Evolutionary conservation across 2,888 invertebrate species (phyloP).

Genomic region (Rapana venosa): DNA sequence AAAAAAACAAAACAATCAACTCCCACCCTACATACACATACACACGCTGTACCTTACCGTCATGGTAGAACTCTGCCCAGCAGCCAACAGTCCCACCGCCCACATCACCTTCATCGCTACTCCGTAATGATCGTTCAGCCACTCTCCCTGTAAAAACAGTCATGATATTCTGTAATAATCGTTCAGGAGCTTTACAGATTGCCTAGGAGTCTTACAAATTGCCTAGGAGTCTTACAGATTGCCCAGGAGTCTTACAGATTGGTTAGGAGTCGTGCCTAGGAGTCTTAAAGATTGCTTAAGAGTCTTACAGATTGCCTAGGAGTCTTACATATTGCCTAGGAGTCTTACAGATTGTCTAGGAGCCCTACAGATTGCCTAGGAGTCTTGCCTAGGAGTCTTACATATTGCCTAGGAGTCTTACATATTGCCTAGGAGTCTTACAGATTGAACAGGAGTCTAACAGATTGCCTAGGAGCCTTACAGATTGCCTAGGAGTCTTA

Average conservation of each 20-base stretch:
- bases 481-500: slow-evolving; percentile 51
- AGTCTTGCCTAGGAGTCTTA: too few relatives aligned
- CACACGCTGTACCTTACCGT: slow-evolving; percentile 78
- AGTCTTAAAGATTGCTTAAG: too few relatives aligned
- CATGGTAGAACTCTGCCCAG: slow-evolving; percentile 89
- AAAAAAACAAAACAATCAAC: too few relatives aligned
- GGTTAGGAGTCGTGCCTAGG: slow-evolving; percentile 53
- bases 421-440: slow-evolving; percentile 51
- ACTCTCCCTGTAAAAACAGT: slow-evolving; percentile 57
- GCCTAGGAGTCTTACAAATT: slow-evolving; percentile 51
- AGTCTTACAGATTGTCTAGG: too few relatives aligned
- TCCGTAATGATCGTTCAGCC: slow-evolving; percentile 82
- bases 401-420: slow-evolving; percentile 49
- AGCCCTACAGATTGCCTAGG: too few relatives aligned
- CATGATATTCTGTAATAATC: too few relatives aligned
- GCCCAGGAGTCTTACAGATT: slow-evolving; percentile 51
- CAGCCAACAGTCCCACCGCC: slow-evolving; percentile 89
- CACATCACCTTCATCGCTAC: slow-evolving; percentile 88
- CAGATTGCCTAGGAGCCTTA: slow-evolving; percentile 49
- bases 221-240: slow-evolving; percentile 51
- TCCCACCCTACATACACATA: neutral
- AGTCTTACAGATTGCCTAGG: slow-evolving; percentile 51
- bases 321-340: slow-evolving; percentile 51
- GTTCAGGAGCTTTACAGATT: too few relatives aligned
- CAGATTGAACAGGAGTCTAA: too few relatives aligned